Base-by-base conservation (phyloP, 2,888 invertebrate genomes). In the Eledona agricola region DNA sequence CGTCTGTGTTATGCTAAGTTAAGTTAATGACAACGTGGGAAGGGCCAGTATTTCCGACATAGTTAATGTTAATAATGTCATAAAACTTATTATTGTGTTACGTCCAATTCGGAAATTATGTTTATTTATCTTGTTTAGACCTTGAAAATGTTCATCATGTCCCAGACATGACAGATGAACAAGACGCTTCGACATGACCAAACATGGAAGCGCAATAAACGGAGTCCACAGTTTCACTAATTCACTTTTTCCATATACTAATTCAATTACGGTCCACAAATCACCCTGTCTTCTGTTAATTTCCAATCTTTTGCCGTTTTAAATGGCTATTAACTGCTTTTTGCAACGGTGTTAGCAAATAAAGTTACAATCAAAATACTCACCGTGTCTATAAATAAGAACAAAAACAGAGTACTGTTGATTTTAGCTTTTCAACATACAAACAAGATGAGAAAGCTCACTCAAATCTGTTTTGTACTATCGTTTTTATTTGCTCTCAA, bases 1-100 rank as follows among this genome's bases (percentile, higher is more conserved):
- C 31, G 42, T 42, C 42, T 42, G 29, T 42, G 31, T 42, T 42
- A 42, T 29, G 29, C 31, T 42, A 42, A 31, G 31, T 42, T 42
- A 42, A 42, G 29, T 42, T 42, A 42, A 31, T 31, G 42, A 42
- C 42, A 42, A 42, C 31, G 22, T 42, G 42, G 42, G 31, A 11
- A 31, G 42, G 42, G 42, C 29, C 22, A 10, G 4, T 22, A 22
- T 42, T 42, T 29, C 42, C 31, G 31, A 31, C 42, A 31, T 42
- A 20, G 42, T 42, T 42, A 42, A 42, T 42, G 42, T 42, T 42
- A 42, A 42, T 40, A 40, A 42, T 29, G 42, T 42, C 42, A 42
- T 42, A 42, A 42, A 42, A 42, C 42, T 29, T 42, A 42, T 42
- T 29, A 42, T 42, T 42, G 42, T 42, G 42, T 42, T 42, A 42